A percentile compares a stretch with the other conserved stretches of the same genome.
phyloP scores from a whole-genome alignment of 2,888 invertebrate species.

The Ophion costatus region DNA sequence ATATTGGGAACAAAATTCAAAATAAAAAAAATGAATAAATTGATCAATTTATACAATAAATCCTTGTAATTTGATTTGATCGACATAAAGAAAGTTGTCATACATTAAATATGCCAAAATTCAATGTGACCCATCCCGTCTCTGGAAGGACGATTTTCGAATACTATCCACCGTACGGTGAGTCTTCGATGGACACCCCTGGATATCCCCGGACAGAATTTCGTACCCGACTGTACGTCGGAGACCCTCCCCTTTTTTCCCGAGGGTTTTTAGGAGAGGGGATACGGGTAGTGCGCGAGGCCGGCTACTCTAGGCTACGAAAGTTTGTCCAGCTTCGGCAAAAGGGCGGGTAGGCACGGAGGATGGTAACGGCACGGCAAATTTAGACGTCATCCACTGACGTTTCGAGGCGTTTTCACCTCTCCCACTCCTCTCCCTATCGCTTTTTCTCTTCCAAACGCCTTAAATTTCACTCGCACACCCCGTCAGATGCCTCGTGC shows the following conservation, averaged over 20 bases:
- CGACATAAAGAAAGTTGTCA: background rate
- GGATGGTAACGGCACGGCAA: conserved; percentile 79
- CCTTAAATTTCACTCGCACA: conserved; percentile 47
- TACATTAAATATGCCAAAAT: background rate
- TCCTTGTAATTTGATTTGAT: background rate
- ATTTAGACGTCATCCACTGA: conserved; percentile 83
- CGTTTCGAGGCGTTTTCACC: conserved; percentile 73
- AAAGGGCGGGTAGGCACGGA: conserved; percentile 81
- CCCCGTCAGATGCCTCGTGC: conserved; percentile 56
- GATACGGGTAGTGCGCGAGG: conserved; percentile 57
- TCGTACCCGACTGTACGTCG: conserved; percentile 68
- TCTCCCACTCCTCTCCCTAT: conserved; percentile 58
- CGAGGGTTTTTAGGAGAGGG: conserved; percentile 62
- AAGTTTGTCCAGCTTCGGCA: conserved; percentile 72
- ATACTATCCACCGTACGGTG: background rate
- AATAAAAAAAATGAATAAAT: too few species aligned
- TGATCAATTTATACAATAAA: background rate
- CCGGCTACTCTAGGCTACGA: conserved; percentile 65
- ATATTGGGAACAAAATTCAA: too few species aligned
- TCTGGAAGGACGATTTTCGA: background rate
- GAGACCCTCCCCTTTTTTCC: conserved; percentile 69
- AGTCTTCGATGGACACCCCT: conserved; percentile 66
- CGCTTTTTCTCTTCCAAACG: conserved; percentile 55
- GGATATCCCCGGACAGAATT: conserved; percentile 60
- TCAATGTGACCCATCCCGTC: background rate